Conservation (phyloP, 2,113 vertebrate genomes). For the Hippocampus barbouri region DNA sequence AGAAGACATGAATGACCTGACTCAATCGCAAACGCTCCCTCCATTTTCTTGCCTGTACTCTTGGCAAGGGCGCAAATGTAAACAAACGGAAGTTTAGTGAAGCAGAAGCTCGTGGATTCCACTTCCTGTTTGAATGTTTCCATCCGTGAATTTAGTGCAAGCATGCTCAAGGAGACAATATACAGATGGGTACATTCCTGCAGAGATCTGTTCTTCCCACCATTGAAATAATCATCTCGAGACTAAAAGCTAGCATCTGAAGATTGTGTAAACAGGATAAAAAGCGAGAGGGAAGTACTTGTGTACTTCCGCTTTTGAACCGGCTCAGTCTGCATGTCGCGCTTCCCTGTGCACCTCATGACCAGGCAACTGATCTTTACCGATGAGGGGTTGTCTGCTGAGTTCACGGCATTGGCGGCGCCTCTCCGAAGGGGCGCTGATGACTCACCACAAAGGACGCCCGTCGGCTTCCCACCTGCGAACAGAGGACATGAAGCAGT, state of each 20-base stretch:
- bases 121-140: not conserved
- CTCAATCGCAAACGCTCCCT: not conserved
- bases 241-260: not conserved
- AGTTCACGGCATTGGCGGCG: slow-evolving; percentile 43
- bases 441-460: slow-evolving; percentile 73
- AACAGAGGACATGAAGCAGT: slow-evolving; percentile 1
- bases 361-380: slow-evolving; percentile 37
- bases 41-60: not conserved
- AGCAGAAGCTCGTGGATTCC: not conserved
- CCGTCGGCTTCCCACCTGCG: slow-evolving; percentile 74
- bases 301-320: not conserved
- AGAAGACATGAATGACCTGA: not conserved
- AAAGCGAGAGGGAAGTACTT: not conserved
- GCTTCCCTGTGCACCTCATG: slow-evolving; percentile 15
- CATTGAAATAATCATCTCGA: not conserved
- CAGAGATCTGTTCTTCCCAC: not conserved
- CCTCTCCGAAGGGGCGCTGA: slow-evolving; percentile 75
- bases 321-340: not conserved
- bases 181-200: not conserved
- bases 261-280: not conserved
- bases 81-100: not conserved
- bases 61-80: not conserved
- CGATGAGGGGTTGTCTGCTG: slow-evolving; percentile 37
- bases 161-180: not conserved
- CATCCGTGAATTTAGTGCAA: not conserved